Evolutionary conservation across 2,888 invertebrate genomes (phyloP).

Genomic region (Agrilus mali): DNA sequence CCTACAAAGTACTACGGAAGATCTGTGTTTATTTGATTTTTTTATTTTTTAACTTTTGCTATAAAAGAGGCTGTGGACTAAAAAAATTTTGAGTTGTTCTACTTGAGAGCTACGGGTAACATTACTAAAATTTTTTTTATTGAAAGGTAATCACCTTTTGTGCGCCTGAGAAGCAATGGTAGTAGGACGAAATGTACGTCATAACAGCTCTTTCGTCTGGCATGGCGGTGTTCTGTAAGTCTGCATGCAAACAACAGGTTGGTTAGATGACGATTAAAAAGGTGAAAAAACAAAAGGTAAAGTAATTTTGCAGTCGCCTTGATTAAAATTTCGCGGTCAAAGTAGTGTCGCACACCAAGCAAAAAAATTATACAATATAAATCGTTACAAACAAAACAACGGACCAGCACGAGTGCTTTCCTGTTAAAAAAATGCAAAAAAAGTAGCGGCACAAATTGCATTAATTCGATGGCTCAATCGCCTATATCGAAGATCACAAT

Average conservation of each 20-base stretch:
- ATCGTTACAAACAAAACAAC: slow-evolving; percentile 1
- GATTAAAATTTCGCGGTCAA: not conserved
- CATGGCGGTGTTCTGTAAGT: slow-evolving; percentile 96
- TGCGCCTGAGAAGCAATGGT: slow-evolving; percentile 99
- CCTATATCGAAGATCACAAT: too few relatives aligned
- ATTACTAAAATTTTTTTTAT: slow-evolving; percentile 1
- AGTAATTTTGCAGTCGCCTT: not conserved
- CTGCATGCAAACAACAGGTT: slow-evolving; percentile 42
- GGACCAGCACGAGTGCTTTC: slow-evolving; percentile 2
- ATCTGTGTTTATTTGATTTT: too few relatives aligned
- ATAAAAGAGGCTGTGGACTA: too few relatives aligned
- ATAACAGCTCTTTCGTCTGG: slow-evolving; percentile 99
- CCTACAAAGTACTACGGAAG: too few relatives aligned
- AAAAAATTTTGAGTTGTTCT: too few relatives aligned
- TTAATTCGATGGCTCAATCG: too few relatives aligned
- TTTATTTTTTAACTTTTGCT: too few relatives aligned
- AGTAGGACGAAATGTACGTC: slow-evolving; percentile 99
- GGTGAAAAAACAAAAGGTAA: slow-evolving; percentile 2
- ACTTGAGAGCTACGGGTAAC: not conserved
- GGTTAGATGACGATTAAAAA: slow-evolving; percentile 9
- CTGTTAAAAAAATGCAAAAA: not conserved
- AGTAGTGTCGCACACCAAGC: slow-evolving; percentile 1
- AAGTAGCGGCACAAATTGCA: too few relatives aligned
- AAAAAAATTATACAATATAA: slow-evolving; percentile 1
- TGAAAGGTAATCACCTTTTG: slow-evolving; percentile 73